phyloP scores from a whole-genome alignment of 2,113 vertebrate genomes.

The Mastomys coucha region DNA sequence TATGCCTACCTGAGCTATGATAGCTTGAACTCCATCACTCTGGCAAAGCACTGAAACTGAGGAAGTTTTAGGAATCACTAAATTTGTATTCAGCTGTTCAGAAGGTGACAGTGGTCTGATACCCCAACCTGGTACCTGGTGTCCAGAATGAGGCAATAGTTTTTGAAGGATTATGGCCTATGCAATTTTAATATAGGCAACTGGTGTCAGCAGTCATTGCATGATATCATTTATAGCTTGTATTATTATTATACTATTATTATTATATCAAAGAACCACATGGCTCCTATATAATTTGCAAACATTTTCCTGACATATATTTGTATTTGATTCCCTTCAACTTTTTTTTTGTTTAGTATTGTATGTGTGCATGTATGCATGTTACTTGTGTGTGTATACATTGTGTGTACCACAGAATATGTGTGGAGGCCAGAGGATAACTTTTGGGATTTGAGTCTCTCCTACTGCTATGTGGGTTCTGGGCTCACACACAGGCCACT shows the following conservation, averaged over 20 bases:
- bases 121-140: neutral
- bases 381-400: neutral
- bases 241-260: neutral
- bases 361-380: neutral
- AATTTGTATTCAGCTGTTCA: neutral
- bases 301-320: neutral
- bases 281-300: neutral
- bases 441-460: neutral
- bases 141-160: neutral
- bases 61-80: neutral
- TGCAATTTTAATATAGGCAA: neutral
- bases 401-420: neutral
- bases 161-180: neutral
- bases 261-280: neutral
- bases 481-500: neutral
- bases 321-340: constrained; percentile 24
- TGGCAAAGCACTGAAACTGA: neutral
- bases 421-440: too few relatives aligned
- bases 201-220: neutral
- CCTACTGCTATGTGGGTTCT: neutral
- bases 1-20: neutral
- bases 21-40: neutral
- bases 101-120: neutral
- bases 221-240: neutral
- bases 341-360: neutral